These are phyloP conservation scores for Sciurus vulgaris DNA, from an alignment of 2,797 vertebrate genomes.

Conservation along the genomic window DNA sequence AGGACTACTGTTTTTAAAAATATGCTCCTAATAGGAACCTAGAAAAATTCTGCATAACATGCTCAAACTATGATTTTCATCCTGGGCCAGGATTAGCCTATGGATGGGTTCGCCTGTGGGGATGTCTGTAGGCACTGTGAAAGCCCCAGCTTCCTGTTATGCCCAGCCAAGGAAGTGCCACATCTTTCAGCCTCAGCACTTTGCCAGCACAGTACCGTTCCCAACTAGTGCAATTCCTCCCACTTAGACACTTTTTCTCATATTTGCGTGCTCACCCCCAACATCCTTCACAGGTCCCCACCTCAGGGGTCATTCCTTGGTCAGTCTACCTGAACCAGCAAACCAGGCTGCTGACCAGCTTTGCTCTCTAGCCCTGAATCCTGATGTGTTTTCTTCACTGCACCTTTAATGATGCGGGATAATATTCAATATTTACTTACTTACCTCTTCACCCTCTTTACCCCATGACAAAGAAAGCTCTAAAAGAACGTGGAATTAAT, in stretches of 20 bases:
- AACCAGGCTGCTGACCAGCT: neutral
- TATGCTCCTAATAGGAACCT: neutral
- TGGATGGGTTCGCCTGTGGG: no score
- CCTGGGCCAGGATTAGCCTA: neutral
- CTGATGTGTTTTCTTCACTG: neutral
- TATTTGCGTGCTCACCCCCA: neutral
- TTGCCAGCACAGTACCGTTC: neutral
- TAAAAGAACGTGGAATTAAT: neutral
- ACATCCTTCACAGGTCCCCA: neutral
- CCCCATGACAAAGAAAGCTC: neutral
- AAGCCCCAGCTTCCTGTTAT: neutral
- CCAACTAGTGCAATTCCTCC: neutral
- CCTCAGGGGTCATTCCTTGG: neutral
- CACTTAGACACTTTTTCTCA: no score
- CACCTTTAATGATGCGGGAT: neutral
- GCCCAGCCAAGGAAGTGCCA: rapidly evolving
- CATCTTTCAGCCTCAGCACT: neutral
- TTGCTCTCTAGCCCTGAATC: rapidly evolving
- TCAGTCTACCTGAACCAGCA: neutral
- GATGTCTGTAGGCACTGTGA: neutral
- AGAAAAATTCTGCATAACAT: neutral
- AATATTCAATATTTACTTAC: neutral
- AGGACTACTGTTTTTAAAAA: neutral
- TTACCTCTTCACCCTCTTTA: neutral
- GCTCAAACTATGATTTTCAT: neutral